phyloP scores from a whole-genome alignment of 1,140 invertebrate species.

The Argopecten irradians region DNA sequence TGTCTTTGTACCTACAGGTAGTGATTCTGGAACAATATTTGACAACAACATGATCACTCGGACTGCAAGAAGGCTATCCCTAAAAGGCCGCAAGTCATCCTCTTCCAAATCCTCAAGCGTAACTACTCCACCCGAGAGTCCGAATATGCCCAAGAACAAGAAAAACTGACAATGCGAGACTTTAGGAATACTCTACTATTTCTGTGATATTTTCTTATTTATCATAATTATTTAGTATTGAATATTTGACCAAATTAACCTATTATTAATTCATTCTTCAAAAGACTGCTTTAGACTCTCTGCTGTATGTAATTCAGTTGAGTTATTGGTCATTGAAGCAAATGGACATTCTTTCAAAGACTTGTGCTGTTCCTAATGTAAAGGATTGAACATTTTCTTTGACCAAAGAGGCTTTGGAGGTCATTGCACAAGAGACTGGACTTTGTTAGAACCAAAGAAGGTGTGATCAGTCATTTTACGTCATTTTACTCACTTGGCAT shows the following conservation, averaged over 20 bases:
- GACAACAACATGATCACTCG: neutral
- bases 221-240: neutral
- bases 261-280: neutral
- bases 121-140: neutral
- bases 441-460: neutral
- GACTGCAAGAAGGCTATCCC: neutral
- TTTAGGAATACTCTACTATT: neutral
- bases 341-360: too few relatives aligned
- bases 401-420: neutral
- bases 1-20: neutral
- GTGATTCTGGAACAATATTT: constrained; percentile 3
- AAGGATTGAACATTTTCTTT: neutral
- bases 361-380: neutral
- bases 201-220: neutral
- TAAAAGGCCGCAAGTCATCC: neutral
- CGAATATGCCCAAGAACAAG: neutral
- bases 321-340: too few relatives aligned
- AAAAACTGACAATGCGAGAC: neutral
- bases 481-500: neutral
- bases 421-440: neutral
- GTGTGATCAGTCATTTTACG: neutral
- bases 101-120: neutral
- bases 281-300: neutral
- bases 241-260: neutral
- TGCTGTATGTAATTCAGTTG: neutral